Evolutionary conservation across 2,113 vertebrate genomes (phyloP).

Genomic region (Vulpes lagopus): DNA sequence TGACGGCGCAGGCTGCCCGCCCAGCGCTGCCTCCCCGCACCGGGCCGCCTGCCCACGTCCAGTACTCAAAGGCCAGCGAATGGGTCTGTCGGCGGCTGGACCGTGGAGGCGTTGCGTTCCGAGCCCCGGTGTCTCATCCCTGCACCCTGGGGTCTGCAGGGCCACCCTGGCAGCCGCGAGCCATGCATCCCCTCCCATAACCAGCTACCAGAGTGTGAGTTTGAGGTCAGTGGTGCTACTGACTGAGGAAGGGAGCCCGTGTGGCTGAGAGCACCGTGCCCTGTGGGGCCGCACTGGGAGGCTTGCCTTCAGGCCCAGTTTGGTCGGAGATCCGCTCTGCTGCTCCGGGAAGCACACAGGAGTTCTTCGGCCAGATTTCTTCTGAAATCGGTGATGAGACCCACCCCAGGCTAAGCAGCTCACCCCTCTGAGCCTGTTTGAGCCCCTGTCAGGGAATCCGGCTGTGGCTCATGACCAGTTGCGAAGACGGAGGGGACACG

Average conservation of each 20-base stretch:
- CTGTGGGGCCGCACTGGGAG: rapidly evolving
- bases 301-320: no score
- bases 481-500: rapidly evolving
- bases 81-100: no score
- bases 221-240: background rate
- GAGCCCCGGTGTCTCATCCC: rapidly evolving
- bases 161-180: background rate
- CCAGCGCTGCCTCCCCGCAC: background rate
- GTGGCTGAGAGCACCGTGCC: no score
- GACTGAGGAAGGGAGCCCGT: background rate
- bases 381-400: background rate
- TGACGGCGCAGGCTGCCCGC: background rate
- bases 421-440: no score
- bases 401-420: background rate
- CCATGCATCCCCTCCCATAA: rapidly evolving
- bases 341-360: background rate
- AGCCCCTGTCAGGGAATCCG: background rate
- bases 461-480: rapidly evolving
- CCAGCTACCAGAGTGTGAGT: background rate
- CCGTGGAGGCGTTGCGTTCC: no score
- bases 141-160: rapidly evolving
- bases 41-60: rapidly evolving
- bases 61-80: background rate
- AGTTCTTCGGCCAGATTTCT: background rate
- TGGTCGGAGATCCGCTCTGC: no score